Percentiles rank a stretch among this genome's conserved stretches.
Evolutionary conservation across 2,797 vertebrate genomes (phyloP).

Genomic region (Lutjanus argentimaculatus): DNA sequence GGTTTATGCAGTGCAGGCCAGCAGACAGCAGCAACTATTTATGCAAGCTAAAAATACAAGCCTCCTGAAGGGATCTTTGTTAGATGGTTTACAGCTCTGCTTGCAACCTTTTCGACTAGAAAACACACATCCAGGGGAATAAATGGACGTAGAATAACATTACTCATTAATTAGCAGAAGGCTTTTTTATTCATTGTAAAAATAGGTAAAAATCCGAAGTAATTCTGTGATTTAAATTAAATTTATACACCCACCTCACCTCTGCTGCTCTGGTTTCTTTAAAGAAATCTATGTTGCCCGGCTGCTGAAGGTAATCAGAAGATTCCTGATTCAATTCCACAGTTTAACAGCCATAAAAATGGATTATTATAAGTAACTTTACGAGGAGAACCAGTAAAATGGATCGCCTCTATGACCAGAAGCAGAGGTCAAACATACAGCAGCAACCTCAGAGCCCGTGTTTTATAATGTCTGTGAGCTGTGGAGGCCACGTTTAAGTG

Average conservation of each 20-base stretch:
- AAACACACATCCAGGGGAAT: conserved; percentile 13
- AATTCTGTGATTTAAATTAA: neutral
- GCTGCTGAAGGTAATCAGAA: conserved; percentile 35
- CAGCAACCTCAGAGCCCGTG: conserved; percentile 22
- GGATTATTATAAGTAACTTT: conserved; percentile 53
- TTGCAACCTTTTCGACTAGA: conserved; percentile 30
- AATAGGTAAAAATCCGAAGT: neutral
- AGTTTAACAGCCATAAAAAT: conserved; percentile 53
- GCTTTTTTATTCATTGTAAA: conserved; percentile 2
- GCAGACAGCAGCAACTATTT: conserved; percentile 60
- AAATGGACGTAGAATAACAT: conserved; percentile 4
- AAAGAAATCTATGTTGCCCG: neutral
- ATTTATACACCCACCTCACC: conserved; percentile 13
- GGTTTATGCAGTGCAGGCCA: conserved; percentile 62
- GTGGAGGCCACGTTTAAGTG: conserved; percentile 6
- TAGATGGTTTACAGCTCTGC: conserved; percentile 27
- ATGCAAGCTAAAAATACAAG: conserved; percentile 71
- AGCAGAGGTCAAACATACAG: conserved; percentile 49
- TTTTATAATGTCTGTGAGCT: conserved; percentile 41
- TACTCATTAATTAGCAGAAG: neutral
- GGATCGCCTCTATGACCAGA: conserved; percentile 20
- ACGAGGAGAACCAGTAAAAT: conserved; percentile 28
- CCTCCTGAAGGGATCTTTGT: conserved; percentile 49
- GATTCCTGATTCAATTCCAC: conserved; percentile 43
- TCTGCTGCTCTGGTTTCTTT: neutral